Evolutionary conservation across 2,797 vertebrate genomes (phyloP).

Genomic region (Eidolon dupreanum): DNA sequence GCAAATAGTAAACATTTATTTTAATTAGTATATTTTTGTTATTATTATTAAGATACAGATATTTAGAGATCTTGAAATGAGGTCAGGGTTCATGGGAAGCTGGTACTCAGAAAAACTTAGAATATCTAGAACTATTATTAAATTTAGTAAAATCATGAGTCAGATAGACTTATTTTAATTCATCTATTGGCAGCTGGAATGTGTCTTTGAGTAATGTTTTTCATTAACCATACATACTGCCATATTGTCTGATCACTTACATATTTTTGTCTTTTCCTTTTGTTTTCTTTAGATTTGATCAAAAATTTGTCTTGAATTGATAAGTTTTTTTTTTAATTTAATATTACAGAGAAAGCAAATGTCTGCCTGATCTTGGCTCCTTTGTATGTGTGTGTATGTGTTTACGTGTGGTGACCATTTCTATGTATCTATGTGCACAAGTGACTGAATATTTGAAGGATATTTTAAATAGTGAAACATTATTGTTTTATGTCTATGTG

Average conservation of each 20-base stretch:
- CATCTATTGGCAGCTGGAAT: not conserved
- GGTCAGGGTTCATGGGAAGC: not conserved
- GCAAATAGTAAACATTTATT: not conserved
- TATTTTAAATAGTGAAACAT: not conserved
- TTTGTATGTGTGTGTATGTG: not conserved
- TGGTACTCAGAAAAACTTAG: not conserved
- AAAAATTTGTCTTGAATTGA: not conserved
- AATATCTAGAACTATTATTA: not conserved
- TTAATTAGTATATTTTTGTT: not conserved
- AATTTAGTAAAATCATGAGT: not conserved
- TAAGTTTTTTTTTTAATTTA: not conserved
- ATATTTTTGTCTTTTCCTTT: not conserved
- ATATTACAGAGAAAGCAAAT: not conserved
- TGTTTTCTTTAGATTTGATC: not conserved
- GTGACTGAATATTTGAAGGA: not conserved
- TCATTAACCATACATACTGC: not conserved
- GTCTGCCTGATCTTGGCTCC: not conserved
- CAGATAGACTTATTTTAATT: constrained; percentile 27
- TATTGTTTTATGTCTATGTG: not conserved
- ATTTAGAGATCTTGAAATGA: not conserved
- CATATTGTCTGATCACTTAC: not conserved
- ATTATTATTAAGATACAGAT: not conserved
- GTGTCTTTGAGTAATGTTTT: not conserved
- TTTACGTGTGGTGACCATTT: not conserved
- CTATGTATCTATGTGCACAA: not conserved